Base-by-base conservation (phyloP, 2,113 vertebrate species). In the Pangasianodon gigas region DNA sequence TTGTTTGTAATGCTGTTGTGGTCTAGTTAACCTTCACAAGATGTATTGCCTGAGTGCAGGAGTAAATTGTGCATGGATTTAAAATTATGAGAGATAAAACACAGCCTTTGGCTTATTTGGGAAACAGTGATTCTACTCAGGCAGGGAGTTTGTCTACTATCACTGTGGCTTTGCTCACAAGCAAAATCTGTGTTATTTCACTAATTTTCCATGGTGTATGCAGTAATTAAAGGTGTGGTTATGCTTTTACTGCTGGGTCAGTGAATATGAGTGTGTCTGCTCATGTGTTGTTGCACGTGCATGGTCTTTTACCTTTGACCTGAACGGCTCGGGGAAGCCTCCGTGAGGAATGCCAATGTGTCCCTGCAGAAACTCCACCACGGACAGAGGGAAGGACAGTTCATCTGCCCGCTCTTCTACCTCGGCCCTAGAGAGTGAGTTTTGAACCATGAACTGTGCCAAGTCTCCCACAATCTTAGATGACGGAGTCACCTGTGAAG, bases 371-470 rank as follows among this genome's bases (percentile, higher is more conserved):
- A 97, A 99, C 91, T 98, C 98, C 7, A 99, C 98, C 88, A 99
- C 97, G 0, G 98, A 99, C 29, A 96, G 94, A 0, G 98, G 98
- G 93, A 99, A 98, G 88, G 98, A 99, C 69, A 99, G 93, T 92
- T 99, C 98, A 1, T 99, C 98, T 0, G 98, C 98, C n/a, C 95
- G 93, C 56, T 97, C 96, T 93, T 98, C 98, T 4, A 95, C 97
- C 21, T 99, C 97, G 0, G 95, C 95, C 7, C 96, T 94, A 8
- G 92, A 96, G 93, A 99, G 93, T 74, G 95, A 93, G 82, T 99
- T 99, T 95, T 99, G 98, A 86, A 99, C 98, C 98, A 99, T 97
- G 94, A 99, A 99, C 96, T 99, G 98, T 0, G 98, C 98, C 95
- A 99, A 93, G 94, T 99, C 98, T 2, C 98, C 98, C 90, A 99